These are phyloP conservation scores for Battus philenor DNA, from an alignment of 1,140 invertebrate genomes.

Conservation along the genomic window DNA sequence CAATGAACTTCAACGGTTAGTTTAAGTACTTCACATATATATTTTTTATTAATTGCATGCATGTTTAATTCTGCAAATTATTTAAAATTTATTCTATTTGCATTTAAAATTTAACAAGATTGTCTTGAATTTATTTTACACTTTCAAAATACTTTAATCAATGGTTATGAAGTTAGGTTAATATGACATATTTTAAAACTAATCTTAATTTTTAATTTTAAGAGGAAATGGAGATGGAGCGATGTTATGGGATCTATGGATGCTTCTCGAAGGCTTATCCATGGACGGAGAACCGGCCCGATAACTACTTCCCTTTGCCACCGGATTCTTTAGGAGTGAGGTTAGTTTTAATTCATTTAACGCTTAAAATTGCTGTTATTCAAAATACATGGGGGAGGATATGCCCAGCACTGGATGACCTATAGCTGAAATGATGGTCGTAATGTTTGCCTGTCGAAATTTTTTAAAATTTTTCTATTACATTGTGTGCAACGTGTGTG, in stretches of 20 bases:
- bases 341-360: constrained; percentile 37
- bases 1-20: constrained; percentile 50
- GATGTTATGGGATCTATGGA: constrained; percentile 87
- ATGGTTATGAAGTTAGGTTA: background rate
- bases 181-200: constrained; percentile 7
- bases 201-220: too few relatives aligned
- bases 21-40: constrained; percentile 22
- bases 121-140: too few relatives aligned
- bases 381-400: constrained; percentile 12
- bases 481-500: too few relatives aligned
- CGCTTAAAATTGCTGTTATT: background rate
- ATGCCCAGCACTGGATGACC: too few relatives aligned
- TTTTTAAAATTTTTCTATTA: too few relatives aligned
- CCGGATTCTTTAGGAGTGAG: constrained; percentile 70
- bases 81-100: too few relatives aligned
- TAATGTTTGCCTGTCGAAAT: too few relatives aligned
- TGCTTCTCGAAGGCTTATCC: constrained; percentile 89
- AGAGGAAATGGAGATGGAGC: constrained; percentile 58
- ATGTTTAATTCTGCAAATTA: too few relatives aligned
- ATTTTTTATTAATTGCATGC: too few relatives aligned
- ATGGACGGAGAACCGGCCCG: constrained; percentile 86
- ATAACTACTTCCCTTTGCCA: constrained; percentile 85
- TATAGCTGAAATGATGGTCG: too few relatives aligned
- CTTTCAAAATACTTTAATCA: too few relatives aligned
- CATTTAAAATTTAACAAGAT: too few relatives aligned